These are phyloP conservation scores for Pycnonotus jocosus DNA, from an alignment of 2,113 vertebrate genomes.

Conservation along the genomic window DNA sequence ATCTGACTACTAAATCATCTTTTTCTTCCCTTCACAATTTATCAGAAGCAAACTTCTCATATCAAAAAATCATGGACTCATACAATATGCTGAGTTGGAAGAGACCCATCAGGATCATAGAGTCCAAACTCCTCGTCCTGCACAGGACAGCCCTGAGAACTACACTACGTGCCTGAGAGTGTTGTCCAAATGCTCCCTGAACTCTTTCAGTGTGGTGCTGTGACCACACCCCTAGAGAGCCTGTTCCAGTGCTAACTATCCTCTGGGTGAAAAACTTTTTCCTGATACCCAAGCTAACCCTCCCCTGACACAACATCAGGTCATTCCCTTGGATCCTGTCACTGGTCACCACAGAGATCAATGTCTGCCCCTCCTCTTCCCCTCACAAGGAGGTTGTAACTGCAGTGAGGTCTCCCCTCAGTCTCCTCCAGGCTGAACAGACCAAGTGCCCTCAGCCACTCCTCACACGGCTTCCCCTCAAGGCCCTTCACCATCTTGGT, in stretches of 20 bases:
- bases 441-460: background rate
- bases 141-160: background rate
- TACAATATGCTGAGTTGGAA: background rate
- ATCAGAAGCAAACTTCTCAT: background rate
- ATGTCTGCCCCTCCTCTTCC: background rate
- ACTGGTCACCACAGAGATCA: background rate
- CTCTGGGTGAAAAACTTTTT: background rate
- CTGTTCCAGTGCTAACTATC: background rate
- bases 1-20: background rate
- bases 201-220: background rate
- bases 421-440: background rate
- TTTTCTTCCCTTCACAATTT: background rate
- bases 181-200: background rate
- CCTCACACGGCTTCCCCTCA: fast-evolving
- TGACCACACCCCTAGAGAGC: background rate
- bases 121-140: background rate
- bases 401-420: background rate
- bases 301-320: background rate
- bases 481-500: background rate
- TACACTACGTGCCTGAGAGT: background rate
- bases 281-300: background rate
- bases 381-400: background rate
- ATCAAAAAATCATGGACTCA: background rate
- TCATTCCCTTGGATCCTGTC: background rate
- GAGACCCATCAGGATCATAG: background rate